Conservation (phyloP, 2,888 invertebrate genomes). For the Leucozona laternaria region DNA sequence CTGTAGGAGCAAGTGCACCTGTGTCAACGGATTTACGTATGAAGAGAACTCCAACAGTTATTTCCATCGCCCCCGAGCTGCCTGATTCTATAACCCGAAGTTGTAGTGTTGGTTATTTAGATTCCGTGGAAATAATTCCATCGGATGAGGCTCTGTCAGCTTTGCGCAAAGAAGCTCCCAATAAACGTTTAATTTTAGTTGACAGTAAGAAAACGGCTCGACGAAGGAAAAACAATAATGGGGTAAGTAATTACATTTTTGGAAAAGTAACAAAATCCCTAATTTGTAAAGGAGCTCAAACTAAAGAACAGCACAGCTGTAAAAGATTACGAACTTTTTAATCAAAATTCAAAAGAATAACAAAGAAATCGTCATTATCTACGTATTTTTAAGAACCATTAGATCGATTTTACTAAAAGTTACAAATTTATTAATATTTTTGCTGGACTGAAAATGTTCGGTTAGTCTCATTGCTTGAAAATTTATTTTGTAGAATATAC, state of each 20-base stretch:
- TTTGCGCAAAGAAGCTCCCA: conserved; percentile 89
- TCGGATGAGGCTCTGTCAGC: conserved; percentile 90
- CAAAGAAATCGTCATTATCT: no score
- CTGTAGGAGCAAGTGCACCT: conserved; percentile 75
- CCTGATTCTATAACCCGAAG: conserved; percentile 91
- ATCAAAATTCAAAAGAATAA: no score
- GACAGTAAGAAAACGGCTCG: conserved; percentile 87
- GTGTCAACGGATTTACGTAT: conserved; percentile 77
- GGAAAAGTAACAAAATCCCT: not conserved
- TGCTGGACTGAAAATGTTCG: no score
- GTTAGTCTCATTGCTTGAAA: no score
- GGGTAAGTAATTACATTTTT: conserved; percentile 71
- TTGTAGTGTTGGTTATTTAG: conserved; percentile 94
- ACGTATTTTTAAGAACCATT: not conserved
- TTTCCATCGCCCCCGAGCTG: conserved; percentile 87
- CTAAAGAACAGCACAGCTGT: no score
- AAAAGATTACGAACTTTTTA: no score
- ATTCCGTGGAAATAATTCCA: conserved; percentile 91
- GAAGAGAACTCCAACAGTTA: conserved; percentile 86
- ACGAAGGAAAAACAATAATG: conserved; percentile 80
- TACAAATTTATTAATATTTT: no score
- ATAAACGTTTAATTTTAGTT: conserved; percentile 90
- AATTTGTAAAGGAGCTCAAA: not conserved
- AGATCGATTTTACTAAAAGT: no score
- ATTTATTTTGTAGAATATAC: no score